Conservation (phyloP, 1,140 invertebrate species). For the Yoshiicerus persimilis region DNA sequence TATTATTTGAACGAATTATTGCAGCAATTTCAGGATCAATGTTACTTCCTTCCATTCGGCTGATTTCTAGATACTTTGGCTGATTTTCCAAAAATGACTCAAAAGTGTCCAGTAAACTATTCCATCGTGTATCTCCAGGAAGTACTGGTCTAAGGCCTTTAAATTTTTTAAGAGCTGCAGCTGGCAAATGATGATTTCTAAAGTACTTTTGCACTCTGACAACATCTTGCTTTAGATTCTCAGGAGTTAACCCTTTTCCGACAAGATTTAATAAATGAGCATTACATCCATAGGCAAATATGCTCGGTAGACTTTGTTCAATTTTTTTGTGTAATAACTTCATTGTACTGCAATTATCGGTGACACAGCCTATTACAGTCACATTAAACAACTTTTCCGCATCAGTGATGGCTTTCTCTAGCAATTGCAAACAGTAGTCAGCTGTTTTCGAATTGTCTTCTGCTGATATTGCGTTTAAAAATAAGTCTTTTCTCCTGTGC, state of each 20-base stretch:
- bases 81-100: not conserved
- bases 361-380: not conserved
- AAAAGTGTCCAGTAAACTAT: not conserved
- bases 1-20: not conserved
- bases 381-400: not conserved
- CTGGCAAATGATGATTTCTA: not conserved
- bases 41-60: not conserved
- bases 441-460: not conserved
- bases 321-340: not conserved
- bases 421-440: not conserved
- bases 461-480: not conserved
- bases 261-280: conserved; percentile 4
- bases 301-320: not conserved
- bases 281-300: conserved; percentile 7
- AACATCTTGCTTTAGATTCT: not conserved
- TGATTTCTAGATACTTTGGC: not conserved
- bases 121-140: conserved; percentile 4
- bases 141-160: not conserved
- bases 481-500: not conserved
- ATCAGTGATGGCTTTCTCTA: not conserved
- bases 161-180: not conserved
- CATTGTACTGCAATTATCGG: conserved; percentile 26
- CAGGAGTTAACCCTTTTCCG: not conserved
- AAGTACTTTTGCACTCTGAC: not conserved
- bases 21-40: too few species aligned